Conservation (phyloP, 2,113 vertebrate genomes). For the Dendrocopos noguchii region DNA sequence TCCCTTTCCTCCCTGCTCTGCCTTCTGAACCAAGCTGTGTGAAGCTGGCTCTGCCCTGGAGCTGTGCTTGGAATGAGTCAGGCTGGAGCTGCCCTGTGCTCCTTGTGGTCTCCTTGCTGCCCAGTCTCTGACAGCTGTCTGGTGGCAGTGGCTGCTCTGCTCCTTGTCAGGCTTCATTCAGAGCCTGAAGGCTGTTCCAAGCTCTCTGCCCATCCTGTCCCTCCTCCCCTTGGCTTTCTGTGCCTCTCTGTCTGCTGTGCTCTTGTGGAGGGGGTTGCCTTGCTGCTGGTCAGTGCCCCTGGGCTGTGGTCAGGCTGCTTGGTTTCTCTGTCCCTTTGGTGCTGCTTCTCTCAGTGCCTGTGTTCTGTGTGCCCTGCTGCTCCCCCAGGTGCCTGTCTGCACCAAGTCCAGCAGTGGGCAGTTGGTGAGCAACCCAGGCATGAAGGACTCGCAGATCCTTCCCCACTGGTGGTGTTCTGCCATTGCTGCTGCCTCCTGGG, state of each 20-base stretch:
- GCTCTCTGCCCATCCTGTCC: not conserved
- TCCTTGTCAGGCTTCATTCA: not conserved
- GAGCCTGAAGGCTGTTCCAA: not conserved
- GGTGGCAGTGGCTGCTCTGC: not conserved
- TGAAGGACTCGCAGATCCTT: not conserved
- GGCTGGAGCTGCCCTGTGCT: not conserved
- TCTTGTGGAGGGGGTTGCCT: not conserved
- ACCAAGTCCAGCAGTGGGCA: not conserved
- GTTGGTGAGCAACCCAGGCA: not conserved
- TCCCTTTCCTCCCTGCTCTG: not conserved
- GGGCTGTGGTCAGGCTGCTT: not conserved
- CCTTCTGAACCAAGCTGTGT: not conserved
- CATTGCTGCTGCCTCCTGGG: fast-evolving
- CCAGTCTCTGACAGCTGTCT: not conserved
- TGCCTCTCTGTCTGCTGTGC: not conserved
- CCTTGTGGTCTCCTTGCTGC: not conserved
- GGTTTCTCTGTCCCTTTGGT: not conserved
- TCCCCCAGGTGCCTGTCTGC: not conserved
- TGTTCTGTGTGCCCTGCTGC: not conserved
- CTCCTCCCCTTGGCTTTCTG: not conserved
- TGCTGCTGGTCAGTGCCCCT: not conserved
- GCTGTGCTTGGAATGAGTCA: not conserved
- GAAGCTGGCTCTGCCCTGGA: not conserved
- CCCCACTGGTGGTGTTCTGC: not conserved
- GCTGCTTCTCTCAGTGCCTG: not conserved